Conservation (phyloP, 2,113 vertebrate genomes). For the Prinia subflava region DNA sequence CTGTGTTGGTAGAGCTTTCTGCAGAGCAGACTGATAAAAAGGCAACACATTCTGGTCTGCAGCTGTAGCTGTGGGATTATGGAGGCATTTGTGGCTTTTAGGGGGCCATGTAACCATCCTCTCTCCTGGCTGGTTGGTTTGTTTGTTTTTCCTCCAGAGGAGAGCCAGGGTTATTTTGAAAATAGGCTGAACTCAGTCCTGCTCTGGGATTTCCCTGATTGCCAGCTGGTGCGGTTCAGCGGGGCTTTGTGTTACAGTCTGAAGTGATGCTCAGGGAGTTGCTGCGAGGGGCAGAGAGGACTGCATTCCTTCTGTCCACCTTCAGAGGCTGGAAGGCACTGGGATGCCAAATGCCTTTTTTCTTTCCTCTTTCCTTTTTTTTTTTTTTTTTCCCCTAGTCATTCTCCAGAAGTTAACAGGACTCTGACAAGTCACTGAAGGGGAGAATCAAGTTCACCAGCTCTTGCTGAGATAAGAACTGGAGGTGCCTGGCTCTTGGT, state of each 20-base stretch:
- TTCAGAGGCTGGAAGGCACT: neutral
- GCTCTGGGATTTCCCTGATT: neutral
- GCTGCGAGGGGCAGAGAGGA: neutral
- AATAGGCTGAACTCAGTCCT: neutral
- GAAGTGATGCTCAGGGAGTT: neutral
- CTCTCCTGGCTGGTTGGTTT: neutral
- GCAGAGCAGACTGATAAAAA: neutral
- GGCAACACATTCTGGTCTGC: neutral
- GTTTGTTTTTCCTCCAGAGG: neutral
- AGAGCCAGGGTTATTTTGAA: neutral
- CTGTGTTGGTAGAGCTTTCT: neutral
- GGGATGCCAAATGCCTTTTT: neutral
- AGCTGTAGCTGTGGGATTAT: neutral
- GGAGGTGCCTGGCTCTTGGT: neutral
- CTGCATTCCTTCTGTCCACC: neutral
- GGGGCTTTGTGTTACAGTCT: neutral
- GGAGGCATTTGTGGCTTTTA: neutral
- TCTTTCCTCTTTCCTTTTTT: accelerated
- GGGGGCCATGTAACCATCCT: neutral
- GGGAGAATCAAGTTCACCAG: neutral
- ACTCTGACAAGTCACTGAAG: neutral
- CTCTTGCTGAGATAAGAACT: neutral
- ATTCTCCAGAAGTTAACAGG: neutral
- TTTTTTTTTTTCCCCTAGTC: accelerated
- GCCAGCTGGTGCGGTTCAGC: neutral